Conservation (phyloP, 37 sponge, comb jelly and placozoan species). For the Amphimedon queenslandica region DNA sequence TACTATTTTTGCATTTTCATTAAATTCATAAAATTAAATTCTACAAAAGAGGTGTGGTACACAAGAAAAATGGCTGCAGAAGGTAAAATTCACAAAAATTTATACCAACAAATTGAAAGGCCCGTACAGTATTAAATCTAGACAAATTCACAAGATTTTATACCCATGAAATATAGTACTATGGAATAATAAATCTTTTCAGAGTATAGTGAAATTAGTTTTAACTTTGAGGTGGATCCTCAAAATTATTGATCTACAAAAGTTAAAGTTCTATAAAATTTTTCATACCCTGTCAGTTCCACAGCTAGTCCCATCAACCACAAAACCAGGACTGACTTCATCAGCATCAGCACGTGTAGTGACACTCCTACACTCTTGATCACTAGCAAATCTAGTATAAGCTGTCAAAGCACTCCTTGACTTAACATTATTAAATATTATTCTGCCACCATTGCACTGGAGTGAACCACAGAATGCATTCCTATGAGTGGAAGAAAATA, state of each 20-base stretch:
- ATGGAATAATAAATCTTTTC: background rate
- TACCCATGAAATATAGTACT: too few species aligned
- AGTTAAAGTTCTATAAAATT: too few species aligned
- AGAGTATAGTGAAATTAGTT: background rate
- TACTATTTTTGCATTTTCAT: too few species aligned
- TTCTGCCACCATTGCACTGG: slow-evolving; percentile 15
- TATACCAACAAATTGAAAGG: too few species aligned
- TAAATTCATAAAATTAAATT: too few species aligned
- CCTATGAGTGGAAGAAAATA: too few species aligned
- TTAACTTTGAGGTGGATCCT: background rate
- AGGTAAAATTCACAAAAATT: too few species aligned
- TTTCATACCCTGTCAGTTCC: slow-evolving; percentile 22
- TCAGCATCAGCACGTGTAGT: slow-evolving; percentile 21
- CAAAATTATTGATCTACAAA: background rate
- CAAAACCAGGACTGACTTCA: slow-evolving; percentile 39
- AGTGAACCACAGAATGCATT: slow-evolving; percentile 53
- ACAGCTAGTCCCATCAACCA: slow-evolving; percentile 53
- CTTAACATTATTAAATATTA: background rate
- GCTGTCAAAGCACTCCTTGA: background rate
- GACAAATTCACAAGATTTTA: too few species aligned
- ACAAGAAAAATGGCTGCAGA: too few species aligned
- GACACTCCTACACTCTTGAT: slow-evolving; percentile 19
- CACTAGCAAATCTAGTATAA: background rate
- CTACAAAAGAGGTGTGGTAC: too few species aligned
- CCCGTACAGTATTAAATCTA: too few species aligned